Percentiles rank a stretch among this genome's conserved stretches.
These are phyloP conservation scores for Kradibia gibbosae DNA, from an alignment of 1,140 invertebrate genomes.

Conservation along the genomic window DNA sequence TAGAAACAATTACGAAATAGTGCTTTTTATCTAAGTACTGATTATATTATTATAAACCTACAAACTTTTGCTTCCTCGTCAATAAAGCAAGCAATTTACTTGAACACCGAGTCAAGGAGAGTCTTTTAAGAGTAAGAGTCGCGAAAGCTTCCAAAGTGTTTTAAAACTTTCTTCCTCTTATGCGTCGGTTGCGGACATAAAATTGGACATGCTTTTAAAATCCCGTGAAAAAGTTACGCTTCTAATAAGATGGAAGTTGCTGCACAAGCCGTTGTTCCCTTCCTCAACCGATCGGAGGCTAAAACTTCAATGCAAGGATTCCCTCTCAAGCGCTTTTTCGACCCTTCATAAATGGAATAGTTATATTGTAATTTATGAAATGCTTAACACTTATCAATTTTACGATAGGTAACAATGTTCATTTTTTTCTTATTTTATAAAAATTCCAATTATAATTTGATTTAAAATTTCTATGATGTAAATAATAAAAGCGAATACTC, in stretches of 20 bases:
- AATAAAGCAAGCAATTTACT: constrained; percentile 50
- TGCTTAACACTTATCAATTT: too few species aligned
- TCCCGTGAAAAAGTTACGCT: constrained; percentile 60
- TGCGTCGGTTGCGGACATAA: constrained; percentile 54
- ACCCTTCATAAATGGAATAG: not conserved
- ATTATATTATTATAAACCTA: too few species aligned
- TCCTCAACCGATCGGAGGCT: not conserved
- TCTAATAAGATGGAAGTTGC: constrained; percentile 56
- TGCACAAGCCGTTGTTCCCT: not conserved
- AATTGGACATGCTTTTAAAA: constrained; percentile 62
- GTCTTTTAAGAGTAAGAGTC: constrained; percentile 42
- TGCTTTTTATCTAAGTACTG: too few species aligned
- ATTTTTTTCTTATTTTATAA: too few species aligned
- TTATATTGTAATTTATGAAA: not conserved
- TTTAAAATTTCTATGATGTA: too few species aligned
- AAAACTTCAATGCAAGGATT: not conserved
- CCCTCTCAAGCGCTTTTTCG: not conserved
- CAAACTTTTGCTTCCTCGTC: constrained; percentile 42
- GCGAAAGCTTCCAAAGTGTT: constrained; percentile 60
- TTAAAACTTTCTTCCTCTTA: constrained; percentile 60
- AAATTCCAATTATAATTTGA: too few species aligned
- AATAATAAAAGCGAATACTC: too few species aligned
- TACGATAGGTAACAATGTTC: too few species aligned
- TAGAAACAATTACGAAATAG: too few species aligned
- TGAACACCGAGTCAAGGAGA: constrained; percentile 44